A percentile compares a stretch with the other conserved stretches of the same genome.
Evolutionary conservation across 2,113 vertebrate species (phyloP).

Genomic region (Crotalus tigris): DNA sequence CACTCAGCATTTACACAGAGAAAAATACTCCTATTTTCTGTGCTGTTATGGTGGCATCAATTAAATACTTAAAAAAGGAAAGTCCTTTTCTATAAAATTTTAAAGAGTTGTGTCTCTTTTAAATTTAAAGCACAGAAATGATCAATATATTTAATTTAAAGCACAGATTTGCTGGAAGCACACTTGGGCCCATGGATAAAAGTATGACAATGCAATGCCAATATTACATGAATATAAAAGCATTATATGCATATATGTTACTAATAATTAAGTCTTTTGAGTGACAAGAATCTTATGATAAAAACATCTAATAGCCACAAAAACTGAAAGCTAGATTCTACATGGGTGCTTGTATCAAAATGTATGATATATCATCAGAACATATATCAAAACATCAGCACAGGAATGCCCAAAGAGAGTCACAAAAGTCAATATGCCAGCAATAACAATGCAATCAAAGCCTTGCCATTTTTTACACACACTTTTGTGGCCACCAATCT

Average conservation of each 20-base stretch:
- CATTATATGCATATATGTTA: not conserved
- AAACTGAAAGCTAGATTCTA: not conserved
- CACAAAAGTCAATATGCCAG: not conserved
- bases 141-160: not conserved
- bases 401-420: not conserved
- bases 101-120: not conserved
- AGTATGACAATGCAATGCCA: not conserved
- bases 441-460: not conserved
- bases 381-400: not conserved
- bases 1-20: slow-evolving; percentile 6
- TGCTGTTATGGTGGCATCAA: not conserved
- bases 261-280: not conserved
- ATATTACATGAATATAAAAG: not conserved
- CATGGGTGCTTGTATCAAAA: not conserved
- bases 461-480: not conserved
- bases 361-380: not conserved
- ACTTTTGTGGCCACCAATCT: not conserved
- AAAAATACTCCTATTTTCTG: not conserved
- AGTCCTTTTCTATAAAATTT: fast-evolving
- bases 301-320: not conserved
- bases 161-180: not conserved
- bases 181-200: not conserved
- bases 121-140: not conserved
- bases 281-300: not conserved
- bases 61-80: slow-evolving; percentile 6